Base-by-base conservation (phyloP, 2,888 invertebrate genomes). In the Pyralis farinalis region DNA sequence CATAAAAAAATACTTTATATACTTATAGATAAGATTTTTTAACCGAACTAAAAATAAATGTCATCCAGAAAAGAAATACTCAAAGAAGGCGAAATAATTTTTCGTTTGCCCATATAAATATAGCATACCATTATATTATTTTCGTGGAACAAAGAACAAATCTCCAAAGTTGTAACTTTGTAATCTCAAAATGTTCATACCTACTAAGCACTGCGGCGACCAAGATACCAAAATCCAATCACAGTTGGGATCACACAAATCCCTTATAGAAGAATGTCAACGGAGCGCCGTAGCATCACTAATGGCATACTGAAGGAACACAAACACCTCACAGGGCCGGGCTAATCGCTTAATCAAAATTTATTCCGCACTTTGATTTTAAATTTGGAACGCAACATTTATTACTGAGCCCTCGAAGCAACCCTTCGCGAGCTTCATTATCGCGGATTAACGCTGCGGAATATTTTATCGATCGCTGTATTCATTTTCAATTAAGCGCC, bases 271-370 rank as follows among this genome's bases (percentile, higher is more conserved):
- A 43, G 44, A 47, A 45, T 51, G 51, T 56, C 54, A 55, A 49
- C 40, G 42, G 49, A 47, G 55, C 58, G 44, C 48, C 53, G 53
- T 53, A 58, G 55, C 64, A 58, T 67, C 58, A 64, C 68, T 72
- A 73, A 75, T 73, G 63, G 63, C 58, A 65, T 57, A 44, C 58
- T 48, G 60, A 76, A 81, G 83, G 77, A 82, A 78, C 68, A 63
- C 81, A 85, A 84, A 85, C 86, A 84, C 77, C 72, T 82, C 79
- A 58, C 69, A 58, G 61, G 65, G 63, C 55, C 64, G 58, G 60
- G 86, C 85, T 88, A 87, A 87, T 87, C 88, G 87, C 84, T 86
- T 87, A 87, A 87, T 87, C 87, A 85, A 88, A 88, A 88, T 87
- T 87, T 87, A 88, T 87, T 86, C 88, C 86, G 83, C 87, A 85